These are phyloP conservation scores for Connochaetes taurinus DNA, from an alignment of 2,113 vertebrate species.

Conservation along the genomic window DNA sequence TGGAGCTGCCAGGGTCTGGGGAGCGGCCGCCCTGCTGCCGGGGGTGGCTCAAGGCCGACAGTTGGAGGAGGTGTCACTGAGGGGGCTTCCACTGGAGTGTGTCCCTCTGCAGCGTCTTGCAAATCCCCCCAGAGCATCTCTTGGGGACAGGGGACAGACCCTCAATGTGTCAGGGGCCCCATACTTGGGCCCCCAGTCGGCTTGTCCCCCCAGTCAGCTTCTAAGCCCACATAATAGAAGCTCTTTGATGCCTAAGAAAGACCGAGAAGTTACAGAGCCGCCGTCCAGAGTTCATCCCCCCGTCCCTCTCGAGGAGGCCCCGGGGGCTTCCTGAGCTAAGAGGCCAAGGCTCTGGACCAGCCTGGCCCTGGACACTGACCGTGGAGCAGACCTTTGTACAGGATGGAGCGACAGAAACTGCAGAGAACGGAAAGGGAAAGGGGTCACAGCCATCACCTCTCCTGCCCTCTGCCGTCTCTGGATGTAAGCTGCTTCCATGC, in stretches of 20 bases:
- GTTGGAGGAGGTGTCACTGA: accelerated
- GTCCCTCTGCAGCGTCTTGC: not conserved
- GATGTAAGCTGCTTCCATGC: accelerated
- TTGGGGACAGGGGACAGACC: too few species aligned
- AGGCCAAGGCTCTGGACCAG: not conserved
- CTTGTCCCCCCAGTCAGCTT: too few species aligned
- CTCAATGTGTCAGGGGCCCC: not conserved
- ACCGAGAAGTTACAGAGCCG: accelerated
- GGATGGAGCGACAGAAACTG: accelerated
- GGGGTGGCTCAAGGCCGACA: not conserved
- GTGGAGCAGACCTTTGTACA: accelerated
- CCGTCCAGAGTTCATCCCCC: accelerated
- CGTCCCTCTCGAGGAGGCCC: not conserved
- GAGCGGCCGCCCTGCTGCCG: accelerated
- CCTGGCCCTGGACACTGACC: not conserved
- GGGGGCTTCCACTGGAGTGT: too few species aligned
- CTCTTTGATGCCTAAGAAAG: not conserved
- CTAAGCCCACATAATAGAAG: not conserved
- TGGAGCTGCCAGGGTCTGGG: not conserved
- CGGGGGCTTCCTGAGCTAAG: accelerated
- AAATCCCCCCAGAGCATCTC: not conserved
- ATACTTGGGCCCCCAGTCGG: too few species aligned
- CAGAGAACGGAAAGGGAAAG: accelerated
- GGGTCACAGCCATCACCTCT: not conserved
- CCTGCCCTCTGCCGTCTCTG: accelerated